Evolutionary conservation across 2,888 invertebrate genomes (phyloP).

Genomic region (Andrena marginata): DNA sequence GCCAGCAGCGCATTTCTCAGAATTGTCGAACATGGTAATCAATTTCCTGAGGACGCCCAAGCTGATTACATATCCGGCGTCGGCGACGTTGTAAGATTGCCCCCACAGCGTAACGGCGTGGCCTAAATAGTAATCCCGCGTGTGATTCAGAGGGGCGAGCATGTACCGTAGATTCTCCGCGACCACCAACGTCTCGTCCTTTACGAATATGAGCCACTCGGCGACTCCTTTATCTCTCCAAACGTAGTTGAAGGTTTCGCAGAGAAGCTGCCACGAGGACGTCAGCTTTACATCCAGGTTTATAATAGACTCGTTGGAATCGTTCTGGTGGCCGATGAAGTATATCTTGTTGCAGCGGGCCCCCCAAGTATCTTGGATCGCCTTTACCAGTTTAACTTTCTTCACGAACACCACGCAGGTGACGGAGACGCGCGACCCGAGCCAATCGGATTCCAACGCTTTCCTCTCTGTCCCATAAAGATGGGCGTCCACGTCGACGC

Average conservation of each 20-base stretch:
- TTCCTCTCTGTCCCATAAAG: constrained; percentile 67
- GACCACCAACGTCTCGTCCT: constrained; percentile 87
- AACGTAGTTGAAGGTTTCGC: constrained; percentile 83
- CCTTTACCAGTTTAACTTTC: constrained; percentile 83
- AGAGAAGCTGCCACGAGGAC: constrained; percentile 85
- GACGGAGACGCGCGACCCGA: constrained; percentile 81
- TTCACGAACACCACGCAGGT: constrained; percentile 86
- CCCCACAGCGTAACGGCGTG: constrained; percentile 87
- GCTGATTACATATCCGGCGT: constrained; percentile 87
- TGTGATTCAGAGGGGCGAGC: constrained; percentile 85
- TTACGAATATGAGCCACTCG: constrained; percentile 87
- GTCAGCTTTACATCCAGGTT: constrained; percentile 77
- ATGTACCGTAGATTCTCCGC: constrained; percentile 87
- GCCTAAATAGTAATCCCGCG: constrained; percentile 86
- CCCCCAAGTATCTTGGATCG: constrained; percentile 85
- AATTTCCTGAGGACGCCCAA: constrained; percentile 84
- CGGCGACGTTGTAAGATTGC: constrained; percentile 86
- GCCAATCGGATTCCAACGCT: constrained; percentile 78
- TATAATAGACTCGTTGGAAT: constrained; percentile 73
- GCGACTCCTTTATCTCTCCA: constrained; percentile 70
- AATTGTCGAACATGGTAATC: constrained; percentile 83
- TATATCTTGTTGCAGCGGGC: constrained; percentile 81
- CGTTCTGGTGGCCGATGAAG: constrained; percentile 78
- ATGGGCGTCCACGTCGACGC: constrained; percentile 74
- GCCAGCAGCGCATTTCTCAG: constrained; percentile 84